Conservation (phyloP, 2,888 invertebrate genomes). For the Galerucella nymphaeae region DNA sequence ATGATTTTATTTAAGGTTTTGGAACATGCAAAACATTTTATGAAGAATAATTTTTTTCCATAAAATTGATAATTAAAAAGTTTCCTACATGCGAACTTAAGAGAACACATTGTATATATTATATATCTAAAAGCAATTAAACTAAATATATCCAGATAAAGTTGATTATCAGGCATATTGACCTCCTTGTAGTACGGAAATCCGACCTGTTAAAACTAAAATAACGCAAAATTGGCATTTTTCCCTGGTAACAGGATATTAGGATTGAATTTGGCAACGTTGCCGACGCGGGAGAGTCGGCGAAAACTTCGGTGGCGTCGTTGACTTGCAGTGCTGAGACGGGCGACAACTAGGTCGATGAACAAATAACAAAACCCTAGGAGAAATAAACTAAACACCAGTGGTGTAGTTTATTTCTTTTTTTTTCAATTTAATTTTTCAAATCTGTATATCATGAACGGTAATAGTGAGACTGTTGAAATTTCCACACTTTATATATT, state of each 20-base stretch:
- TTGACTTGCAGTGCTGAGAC: constrained; percentile 45
- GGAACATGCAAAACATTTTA: no score
- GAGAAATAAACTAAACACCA: constrained; percentile 56
- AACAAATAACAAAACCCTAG: constrained; percentile 54
- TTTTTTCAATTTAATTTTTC: no score
- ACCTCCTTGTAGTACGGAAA: not conserved
- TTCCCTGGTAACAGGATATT: not conserved
- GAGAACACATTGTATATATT: no score
- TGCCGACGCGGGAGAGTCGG: constrained; percentile 24
- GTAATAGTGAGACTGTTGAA: no score
- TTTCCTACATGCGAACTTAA: no score
- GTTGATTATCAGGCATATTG: not conserved
- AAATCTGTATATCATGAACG: no score
- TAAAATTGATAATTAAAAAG: no score
- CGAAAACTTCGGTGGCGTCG: constrained; percentile 40
- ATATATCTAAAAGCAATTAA: not conserved
- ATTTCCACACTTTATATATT: no score
- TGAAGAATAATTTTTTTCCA: no score
- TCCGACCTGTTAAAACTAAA: not conserved
- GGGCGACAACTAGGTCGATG: constrained; percentile 52
- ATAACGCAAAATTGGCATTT: not conserved
- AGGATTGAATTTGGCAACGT: constrained; percentile 19
- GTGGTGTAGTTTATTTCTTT: constrained; percentile 22
- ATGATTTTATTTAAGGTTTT: no score
- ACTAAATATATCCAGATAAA: not conserved